Base-by-base conservation (phyloP, 2,113 vertebrate species). In the Cyrtonyx montezumae region DNA sequence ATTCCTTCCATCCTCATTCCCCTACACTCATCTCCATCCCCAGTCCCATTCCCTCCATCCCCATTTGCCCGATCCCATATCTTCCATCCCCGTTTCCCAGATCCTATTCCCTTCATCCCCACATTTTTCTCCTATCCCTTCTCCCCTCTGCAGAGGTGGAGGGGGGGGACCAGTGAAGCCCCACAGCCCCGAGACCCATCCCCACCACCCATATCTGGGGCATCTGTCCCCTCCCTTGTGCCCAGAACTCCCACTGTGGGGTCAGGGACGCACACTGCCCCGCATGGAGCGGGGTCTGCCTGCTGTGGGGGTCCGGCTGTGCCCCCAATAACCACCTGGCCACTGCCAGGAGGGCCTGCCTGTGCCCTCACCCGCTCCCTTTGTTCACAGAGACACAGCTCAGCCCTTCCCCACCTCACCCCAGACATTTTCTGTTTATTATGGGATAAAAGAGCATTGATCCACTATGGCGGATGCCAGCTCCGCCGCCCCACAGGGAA, bases 271-370 rank as follows among this genome's bases (percentile, higher is more conserved):
- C 16, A 5, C 2, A 0, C 17, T 37, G 25, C 53, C 22, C 34
- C 0, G 1, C 26, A 3, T 1, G 46, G 40, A 40, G 1, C 2
- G 11, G 58, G 48, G 17, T 25, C 73, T 12, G 8, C 43, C 7
- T 4, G 34, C 25, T 11, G n/a, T 8, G 26, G 62, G 21, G 32
- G n/a, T 21, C 8, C 1, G 18, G 42, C 56, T 43, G 73, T 45
- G 55, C n/a, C 61, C 16, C 37, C 40, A 36, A 18, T 37, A 14
- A 11, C 26, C 32, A 5, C 26, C 59, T 10, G 34, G 22, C 34
- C 71, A 28, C 23, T 43, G 17, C 45, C 10, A 13, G 45, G 67
- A 34, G 26, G 20, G 5, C 12, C 21, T 6, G 36, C 30, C 21
- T 36, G 43, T 22, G 51, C 32, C 58, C 49, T 34, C 10, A 2